Evolutionary conservation across 1,140 invertebrate species (phyloP).

Genomic region (Phthorimaea operculella): DNA sequence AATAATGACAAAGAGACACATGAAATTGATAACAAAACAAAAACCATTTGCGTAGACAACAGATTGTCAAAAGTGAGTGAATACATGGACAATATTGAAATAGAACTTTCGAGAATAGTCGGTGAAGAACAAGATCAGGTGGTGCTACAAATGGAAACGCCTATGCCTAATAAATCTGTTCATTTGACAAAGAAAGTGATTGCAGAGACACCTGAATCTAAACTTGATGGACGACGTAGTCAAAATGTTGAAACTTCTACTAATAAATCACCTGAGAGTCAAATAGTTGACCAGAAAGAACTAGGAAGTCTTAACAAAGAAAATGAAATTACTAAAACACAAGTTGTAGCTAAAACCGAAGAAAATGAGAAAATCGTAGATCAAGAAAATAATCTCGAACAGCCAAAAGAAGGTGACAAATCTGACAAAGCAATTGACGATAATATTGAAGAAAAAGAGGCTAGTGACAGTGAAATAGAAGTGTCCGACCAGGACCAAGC

Average conservation of each 20-base stretch:
- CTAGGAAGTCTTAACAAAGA: slow-evolving; percentile 5
- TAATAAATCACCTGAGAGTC: not conserved
- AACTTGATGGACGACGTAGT: not conserved
- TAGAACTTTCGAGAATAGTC: not conserved
- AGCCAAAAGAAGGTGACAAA: slow-evolving; percentile 1
- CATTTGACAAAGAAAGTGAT: not conserved
- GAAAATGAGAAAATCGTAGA: not conserved
- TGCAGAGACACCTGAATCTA: not conserved
- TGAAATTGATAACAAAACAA: not conserved
- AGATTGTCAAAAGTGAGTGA: not conserved
- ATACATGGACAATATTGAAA: not conserved
- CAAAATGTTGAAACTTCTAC: not conserved
- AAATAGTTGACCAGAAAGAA: not conserved
- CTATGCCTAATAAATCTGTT: not conserved
- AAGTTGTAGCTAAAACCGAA: slow-evolving; percentile 3
- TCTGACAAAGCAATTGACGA: not conserved
- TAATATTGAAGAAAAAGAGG: slow-evolving; percentile 2
- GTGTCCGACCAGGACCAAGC: not conserved
- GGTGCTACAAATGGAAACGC: not conserved
- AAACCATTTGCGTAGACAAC: not conserved
- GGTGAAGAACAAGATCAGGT: not conserved
- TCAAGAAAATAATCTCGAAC: not conserved
- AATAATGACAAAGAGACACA: not conserved
- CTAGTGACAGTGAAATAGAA: slow-evolving; percentile 1
- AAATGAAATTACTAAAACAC: not conserved